Evolutionary conservation across 2,113 vertebrate genomes (phyloP).

Genomic region (Echinops telfairi): DNA sequence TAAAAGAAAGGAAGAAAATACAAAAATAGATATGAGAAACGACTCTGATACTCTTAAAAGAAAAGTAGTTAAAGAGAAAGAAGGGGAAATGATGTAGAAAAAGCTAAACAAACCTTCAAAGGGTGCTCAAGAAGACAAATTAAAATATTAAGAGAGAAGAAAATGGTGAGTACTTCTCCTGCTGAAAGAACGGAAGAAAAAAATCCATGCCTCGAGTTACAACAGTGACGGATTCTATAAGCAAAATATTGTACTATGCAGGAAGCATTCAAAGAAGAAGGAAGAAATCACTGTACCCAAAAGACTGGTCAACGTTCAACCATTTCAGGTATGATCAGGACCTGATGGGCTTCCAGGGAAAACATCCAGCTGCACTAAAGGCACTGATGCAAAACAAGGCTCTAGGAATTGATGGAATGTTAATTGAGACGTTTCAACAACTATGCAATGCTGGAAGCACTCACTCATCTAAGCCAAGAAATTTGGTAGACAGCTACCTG

Average conservation of each 20-base stretch:
- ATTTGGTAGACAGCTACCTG: neutral
- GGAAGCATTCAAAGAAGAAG: neutral
- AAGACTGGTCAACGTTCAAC: neutral
- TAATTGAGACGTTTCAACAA: neutral
- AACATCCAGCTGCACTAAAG: neutral
- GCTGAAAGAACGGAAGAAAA: neutral
- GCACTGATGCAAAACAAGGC: neutral
- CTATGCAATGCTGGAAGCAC: neutral
- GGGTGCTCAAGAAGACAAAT: neutral
- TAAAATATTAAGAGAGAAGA: neutral
- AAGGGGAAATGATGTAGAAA: neutral
- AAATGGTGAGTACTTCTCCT: neutral
- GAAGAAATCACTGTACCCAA: neutral
- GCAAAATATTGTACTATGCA: neutral
- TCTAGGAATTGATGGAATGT: neutral
- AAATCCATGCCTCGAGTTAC: neutral
- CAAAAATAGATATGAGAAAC: too few species aligned
- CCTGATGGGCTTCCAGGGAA: neutral
- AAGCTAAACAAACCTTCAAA: neutral
- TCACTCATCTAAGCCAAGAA: neutral
- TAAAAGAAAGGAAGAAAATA: too few species aligned
- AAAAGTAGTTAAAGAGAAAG: neutral
- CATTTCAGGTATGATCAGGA: neutral
- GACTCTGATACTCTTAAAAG: too few species aligned
- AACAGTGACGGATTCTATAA: neutral